Percentiles rank a stretch among this genome's conserved stretches.
Conservation (phyloP, 2,797 vertebrate species). For the Cheirogaleus major region DNA sequence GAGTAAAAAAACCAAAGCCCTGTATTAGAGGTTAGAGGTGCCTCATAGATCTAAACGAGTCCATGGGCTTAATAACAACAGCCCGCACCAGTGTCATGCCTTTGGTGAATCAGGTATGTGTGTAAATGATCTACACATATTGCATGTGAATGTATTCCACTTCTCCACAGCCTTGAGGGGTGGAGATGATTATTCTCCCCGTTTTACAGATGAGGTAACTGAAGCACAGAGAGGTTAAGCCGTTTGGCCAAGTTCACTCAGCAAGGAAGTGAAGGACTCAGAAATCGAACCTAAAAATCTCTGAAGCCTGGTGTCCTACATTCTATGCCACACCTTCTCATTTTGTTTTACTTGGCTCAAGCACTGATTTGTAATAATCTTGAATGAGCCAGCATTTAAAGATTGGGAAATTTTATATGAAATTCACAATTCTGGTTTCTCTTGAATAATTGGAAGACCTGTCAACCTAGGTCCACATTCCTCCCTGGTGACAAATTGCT, state of each 20-base stretch:
- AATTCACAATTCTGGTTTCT: not conserved
- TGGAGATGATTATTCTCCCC: not conserved
- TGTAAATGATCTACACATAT: not conserved
- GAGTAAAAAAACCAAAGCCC: not conserved
- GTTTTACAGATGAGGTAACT: not conserved
- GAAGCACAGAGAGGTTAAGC: not conserved
- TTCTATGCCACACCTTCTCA: not conserved
- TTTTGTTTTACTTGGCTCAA: not conserved
- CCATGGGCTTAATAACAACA: not conserved
- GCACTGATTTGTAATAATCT: not conserved
- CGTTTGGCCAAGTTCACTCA: not conserved
- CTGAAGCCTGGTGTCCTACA: not conserved
- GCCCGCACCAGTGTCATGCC: not conserved
- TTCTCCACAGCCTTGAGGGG: not conserved
- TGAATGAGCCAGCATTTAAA: not conserved
- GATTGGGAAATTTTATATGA: not conserved
- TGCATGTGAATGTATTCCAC: not conserved
- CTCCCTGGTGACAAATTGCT: not conserved
- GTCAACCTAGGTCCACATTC: not conserved
- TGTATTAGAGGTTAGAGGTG: not conserved
- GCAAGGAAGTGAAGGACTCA: not conserved
- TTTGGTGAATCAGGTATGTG: not conserved
- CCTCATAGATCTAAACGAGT: not conserved
- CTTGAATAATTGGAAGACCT: not conserved
- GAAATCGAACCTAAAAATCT: not conserved